Base-by-base conservation (phyloP, 2,797 vertebrate genomes). In the Molossus alvarezi region DNA sequence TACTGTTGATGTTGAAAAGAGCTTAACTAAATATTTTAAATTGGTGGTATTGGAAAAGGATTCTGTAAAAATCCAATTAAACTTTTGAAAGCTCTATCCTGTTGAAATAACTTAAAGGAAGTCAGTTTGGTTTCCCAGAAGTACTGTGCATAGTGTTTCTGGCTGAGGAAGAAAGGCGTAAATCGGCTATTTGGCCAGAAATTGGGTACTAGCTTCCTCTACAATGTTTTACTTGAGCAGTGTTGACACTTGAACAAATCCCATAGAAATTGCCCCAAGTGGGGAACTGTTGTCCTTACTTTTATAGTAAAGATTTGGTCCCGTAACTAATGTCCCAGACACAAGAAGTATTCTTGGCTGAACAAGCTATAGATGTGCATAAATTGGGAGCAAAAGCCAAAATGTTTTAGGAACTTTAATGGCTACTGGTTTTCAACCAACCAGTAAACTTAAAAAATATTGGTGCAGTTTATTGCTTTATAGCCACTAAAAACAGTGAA, bases 191-290 rank as follows among this genome's bases (percentile, higher is more conserved):
- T 98, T 98, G 98, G 98, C 98, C 97, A 97, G 96, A 98, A 98
- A 96, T 98, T 87, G 98, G 97, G 98, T 98, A 98, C 98, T 98
- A 98, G 98, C 98, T 99, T 98, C 98, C 98, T 98, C 98, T 98
- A 96, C 87, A 97, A 95, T 98, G 98, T 99, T 98, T 98, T 98
- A 97, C 98, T 98, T 98, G 98, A 98, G 97, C 97, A 76, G 98
- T 98, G 98, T 98, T 98, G 98, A 99, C 98, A 99, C 98, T 98
- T 98, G 98, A 98, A 98, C 98, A 99, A 98, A 98, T 98, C 98
- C 98, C 79, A 79, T 98, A 98, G 98, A 98, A 98, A 98, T 98
- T 98, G 96, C 98, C 98, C 97, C 98, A 98, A 98, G 98, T 98
- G 97, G 98, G 98, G 97, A 98, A 97, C 97, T 98, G 98, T 98